phyloP scores from a whole-genome alignment of 2,797 vertebrate species.

The Geotrypetes seraphini region DNA sequence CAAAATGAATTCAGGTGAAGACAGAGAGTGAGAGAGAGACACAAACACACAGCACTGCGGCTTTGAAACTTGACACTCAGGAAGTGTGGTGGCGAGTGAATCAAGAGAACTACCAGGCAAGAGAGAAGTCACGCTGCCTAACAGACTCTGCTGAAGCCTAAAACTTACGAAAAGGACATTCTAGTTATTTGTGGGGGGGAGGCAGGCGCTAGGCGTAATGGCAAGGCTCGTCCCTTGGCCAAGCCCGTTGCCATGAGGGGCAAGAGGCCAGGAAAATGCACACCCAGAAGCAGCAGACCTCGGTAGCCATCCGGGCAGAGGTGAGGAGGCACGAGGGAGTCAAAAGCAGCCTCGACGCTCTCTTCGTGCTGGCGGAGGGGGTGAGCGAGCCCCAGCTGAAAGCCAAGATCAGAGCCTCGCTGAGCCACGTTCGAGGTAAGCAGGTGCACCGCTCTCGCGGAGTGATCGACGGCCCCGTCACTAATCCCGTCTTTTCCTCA shows the following conservation, averaged over 20 bases:
- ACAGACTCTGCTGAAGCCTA: too few species aligned
- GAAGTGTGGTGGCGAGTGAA: too few species aligned
- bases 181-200: too few species aligned
- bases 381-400: constrained; percentile 62
- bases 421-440: constrained; percentile 72
- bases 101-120: too few species aligned
- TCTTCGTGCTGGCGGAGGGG: constrained; percentile 66
- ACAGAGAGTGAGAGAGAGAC: constrained; percentile 2
- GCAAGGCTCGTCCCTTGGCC: constrained; percentile 46
- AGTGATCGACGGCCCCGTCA: too few species aligned
- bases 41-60: constrained; percentile 12
- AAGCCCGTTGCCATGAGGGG: constrained; percentile 51
- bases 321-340: constrained; percentile 65
- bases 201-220: constrained; percentile 4
- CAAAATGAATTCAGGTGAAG: too few species aligned
- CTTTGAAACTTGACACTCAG: constrained; percentile 35
- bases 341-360: constrained; percentile 58
- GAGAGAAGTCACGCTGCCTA: too few species aligned
- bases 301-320: constrained; percentile 68
- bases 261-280: constrained; percentile 41
- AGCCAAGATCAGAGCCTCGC: constrained; percentile 59
- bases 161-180: too few species aligned
- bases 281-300: constrained; percentile 40
- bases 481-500: too few species aligned
- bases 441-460: not conserved